These are phyloP conservation scores for Acromyrmex echinatior DNA, from an alignment of 1,140 invertebrate genomes.

Conservation along the genomic window DNA sequence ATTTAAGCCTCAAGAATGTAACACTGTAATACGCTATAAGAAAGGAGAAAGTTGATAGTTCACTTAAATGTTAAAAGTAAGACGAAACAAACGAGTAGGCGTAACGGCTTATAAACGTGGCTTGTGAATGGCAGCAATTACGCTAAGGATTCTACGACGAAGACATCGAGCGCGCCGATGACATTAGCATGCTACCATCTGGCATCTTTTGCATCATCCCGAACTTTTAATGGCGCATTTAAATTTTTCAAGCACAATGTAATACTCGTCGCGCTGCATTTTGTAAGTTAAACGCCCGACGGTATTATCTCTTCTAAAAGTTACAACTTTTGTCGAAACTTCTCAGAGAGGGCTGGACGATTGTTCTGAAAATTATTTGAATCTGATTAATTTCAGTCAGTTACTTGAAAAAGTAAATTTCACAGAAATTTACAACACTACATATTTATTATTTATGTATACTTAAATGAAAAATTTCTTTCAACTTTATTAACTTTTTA, in stretches of 20 bases:
- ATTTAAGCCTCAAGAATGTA: not conserved
- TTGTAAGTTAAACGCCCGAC: slow-evolving; percentile 16
- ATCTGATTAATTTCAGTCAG: slow-evolving; percentile 15
- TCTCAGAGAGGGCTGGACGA: no score
- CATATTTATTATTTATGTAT: not conserved
- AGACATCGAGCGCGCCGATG: slow-evolving; percentile 14
- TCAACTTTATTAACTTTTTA: not conserved
- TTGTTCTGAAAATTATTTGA: not conserved
- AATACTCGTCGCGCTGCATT: slow-evolving; percentile 37
- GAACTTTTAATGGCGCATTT: slow-evolving; percentile 56
- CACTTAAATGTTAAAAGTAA: not conserved
- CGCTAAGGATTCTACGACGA: slow-evolving; percentile 2
- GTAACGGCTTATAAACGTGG: slow-evolving; percentile 30
- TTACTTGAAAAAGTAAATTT: not conserved
- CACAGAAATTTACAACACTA: not conserved
- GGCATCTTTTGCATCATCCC: slow-evolving; percentile 23
- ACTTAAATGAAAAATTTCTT: not conserved
- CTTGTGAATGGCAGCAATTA: slow-evolving; percentile 33
- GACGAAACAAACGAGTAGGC: not conserved
- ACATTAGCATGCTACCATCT: slow-evolving; percentile 43
- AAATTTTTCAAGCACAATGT: slow-evolving; percentile 54
- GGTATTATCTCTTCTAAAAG: slow-evolving; percentile 16
- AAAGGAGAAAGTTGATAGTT: slow-evolving; percentile 37
- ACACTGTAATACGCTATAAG: not conserved
- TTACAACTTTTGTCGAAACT: not conserved